phyloP scores from a whole-genome alignment of 2,888 invertebrate genomes.

The Thymelicus acteon region DNA sequence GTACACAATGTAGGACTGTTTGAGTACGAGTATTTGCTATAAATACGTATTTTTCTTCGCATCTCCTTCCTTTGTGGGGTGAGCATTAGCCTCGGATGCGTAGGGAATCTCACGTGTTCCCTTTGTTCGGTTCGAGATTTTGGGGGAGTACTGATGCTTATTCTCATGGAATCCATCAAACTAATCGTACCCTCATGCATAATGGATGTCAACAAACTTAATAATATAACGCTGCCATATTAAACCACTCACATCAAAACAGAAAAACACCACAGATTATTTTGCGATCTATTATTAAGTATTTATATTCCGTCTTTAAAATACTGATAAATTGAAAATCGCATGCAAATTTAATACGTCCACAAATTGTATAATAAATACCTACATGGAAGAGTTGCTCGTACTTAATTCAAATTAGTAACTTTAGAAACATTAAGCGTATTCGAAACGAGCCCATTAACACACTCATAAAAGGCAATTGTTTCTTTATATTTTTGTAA shows the following conservation, averaged over 20 bases:
- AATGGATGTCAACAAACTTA: conserved; percentile 78
- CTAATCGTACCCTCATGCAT: conserved; percentile 79
- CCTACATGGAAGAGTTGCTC: background rate
- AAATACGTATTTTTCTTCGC: conserved; percentile 85
- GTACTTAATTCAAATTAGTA: conserved; percentile 19
- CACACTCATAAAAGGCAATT: conserved; percentile 74
- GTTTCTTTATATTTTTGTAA: conserved; percentile 73
- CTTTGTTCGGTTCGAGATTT: conserved; percentile 82
- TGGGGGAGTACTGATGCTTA: conserved; percentile 81
- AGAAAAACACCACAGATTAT: background rate
- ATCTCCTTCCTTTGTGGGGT: conserved; percentile 82
- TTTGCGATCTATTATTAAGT: no score
- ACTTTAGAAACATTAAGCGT: conserved; percentile 33
- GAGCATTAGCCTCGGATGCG: conserved; percentile 77
- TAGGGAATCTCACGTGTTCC: conserved; percentile 81
- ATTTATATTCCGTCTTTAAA: no score
- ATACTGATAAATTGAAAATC: no score
- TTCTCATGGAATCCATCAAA: conserved; percentile 82
- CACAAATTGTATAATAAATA: background rate
- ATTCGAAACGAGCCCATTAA: conserved; percentile 60
- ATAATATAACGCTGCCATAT: conserved; percentile 12
- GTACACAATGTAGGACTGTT: conserved; percentile 85
- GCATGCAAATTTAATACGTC: no score
- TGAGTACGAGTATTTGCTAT: conserved; percentile 86
- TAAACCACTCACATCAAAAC: background rate